Evolutionary conservation across 2,113 vertebrate species (phyloP).

Genomic region (Clarias batrachus): DNA sequence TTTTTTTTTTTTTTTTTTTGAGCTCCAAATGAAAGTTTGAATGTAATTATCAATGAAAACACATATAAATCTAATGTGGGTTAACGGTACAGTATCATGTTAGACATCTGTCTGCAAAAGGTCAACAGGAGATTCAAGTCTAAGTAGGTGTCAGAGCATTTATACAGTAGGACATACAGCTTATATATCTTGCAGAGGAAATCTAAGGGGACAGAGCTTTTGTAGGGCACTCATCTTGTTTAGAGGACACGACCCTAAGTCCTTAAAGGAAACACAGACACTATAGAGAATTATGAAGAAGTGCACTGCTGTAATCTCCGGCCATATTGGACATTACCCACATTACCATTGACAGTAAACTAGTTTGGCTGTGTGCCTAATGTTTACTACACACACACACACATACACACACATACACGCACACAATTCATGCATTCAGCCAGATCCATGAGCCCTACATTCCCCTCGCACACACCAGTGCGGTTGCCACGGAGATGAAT

Average conservation of each 20-base stretch:
- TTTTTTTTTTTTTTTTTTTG: too few relatives aligned
- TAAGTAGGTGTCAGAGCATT: background rate
- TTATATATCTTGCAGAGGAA: background rate
- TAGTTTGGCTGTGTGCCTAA: constrained; percentile 37
- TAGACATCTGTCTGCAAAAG: too few relatives aligned
- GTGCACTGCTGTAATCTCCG: background rate
- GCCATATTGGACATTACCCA: constrained; percentile 17
- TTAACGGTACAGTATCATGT: too few relatives aligned
- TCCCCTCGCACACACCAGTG: constrained; percentile 25
- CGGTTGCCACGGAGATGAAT: constrained; percentile 56
- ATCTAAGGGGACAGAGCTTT: background rate
- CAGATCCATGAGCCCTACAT: constrained; percentile 35
- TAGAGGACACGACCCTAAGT: background rate
- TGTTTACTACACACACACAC: constrained; percentile 32
- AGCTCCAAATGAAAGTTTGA: too few relatives aligned
- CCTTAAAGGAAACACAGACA: background rate
- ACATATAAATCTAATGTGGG: too few relatives aligned
- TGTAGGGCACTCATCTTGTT: too few relatives aligned
- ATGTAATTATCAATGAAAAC: too few relatives aligned
- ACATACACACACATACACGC: constrained; percentile 39
- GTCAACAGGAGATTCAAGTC: background rate
- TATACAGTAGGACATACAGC: background rate
- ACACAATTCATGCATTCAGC: constrained; percentile 43
- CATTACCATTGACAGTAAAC: constrained; percentile 41
- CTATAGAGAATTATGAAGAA: background rate